Conservation (phyloP, 2,888 invertebrate species). For the Platypus cylindrus region DNA sequence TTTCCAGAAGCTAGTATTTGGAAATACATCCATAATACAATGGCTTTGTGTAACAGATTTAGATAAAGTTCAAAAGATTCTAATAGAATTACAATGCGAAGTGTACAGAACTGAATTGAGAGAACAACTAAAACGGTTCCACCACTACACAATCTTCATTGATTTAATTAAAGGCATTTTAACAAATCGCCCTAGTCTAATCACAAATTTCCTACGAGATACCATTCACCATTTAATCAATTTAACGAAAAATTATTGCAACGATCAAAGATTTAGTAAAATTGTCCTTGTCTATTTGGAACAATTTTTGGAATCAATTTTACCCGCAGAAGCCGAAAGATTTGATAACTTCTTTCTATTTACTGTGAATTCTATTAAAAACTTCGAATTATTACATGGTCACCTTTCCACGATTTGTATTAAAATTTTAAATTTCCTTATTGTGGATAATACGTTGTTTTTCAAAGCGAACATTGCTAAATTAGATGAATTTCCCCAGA, state of each 20-base stretch:
- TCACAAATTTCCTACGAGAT: constrained; percentile 44
- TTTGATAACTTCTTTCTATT: constrained; percentile 40
- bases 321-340: constrained; percentile 34
- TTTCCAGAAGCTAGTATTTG: no score
- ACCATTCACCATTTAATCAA: constrained; percentile 41
- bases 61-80: constrained; percentile 24
- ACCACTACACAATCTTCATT: constrained; percentile 41
- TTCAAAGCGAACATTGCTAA: constrained; percentile 24
- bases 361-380: constrained; percentile 41
- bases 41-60: no score
- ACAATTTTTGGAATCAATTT: constrained; percentile 33
- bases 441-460: constrained; percentile 37
- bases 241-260: constrained; percentile 34
- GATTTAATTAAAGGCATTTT: constrained; percentile 34
- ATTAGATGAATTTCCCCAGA: constrained; percentile 42
- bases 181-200: constrained; percentile 28
- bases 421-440: constrained; percentile 39
- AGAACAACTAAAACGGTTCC: constrained; percentile 41
- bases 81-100: constrained; percentile 30
- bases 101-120: constrained; percentile 44
- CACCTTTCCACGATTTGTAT: constrained; percentile 30
- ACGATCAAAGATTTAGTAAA: constrained; percentile 25
- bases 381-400: constrained; percentile 22
- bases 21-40: no score
- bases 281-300: constrained; percentile 34